These are phyloP conservation scores for Pinna nobilis DNA, from an alignment of 1,140 invertebrate species.

Conservation along the genomic window DNA sequence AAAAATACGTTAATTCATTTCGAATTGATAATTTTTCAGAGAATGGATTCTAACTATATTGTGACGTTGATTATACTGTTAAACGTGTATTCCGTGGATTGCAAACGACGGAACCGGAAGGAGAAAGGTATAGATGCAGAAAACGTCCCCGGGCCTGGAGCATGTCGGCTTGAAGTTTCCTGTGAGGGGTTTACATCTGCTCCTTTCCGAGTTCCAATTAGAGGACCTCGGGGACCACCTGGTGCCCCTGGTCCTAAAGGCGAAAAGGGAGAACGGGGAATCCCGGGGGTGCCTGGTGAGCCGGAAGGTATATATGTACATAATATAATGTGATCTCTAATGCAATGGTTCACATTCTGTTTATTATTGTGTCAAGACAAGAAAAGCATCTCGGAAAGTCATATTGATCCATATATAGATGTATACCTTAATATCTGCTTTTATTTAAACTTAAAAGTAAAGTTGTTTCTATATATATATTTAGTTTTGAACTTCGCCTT, in stretches of 20 bases:
- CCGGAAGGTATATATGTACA: conserved; percentile 52
- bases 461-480: no score
- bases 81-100: neutral
- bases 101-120: neutral
- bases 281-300: conserved; percentile 55
- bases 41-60: no score
- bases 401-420: no score
- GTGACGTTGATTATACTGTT: no score
- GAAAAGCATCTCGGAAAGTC: no score
- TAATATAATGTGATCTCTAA: no score
- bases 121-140: conserved; percentile 24
- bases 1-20: no score
- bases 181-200: conserved; percentile 49
- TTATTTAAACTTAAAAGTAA: no score
- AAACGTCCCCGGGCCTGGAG: conserved; percentile 26
- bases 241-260: conserved; percentile 55
- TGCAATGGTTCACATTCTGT: neutral
- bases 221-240: conserved; percentile 57
- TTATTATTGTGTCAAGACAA: neutral
- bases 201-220: conserved; percentile 58
- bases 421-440: no score
- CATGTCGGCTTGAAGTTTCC: conserved; percentile 58
- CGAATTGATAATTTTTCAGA: no score
- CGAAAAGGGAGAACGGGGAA: conserved; percentile 51
- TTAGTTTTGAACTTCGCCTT: no score